These are phyloP conservation scores for Oxytorus armatus DNA, from an alignment of 2,888 invertebrate genomes.

Conservation along the genomic window DNA sequence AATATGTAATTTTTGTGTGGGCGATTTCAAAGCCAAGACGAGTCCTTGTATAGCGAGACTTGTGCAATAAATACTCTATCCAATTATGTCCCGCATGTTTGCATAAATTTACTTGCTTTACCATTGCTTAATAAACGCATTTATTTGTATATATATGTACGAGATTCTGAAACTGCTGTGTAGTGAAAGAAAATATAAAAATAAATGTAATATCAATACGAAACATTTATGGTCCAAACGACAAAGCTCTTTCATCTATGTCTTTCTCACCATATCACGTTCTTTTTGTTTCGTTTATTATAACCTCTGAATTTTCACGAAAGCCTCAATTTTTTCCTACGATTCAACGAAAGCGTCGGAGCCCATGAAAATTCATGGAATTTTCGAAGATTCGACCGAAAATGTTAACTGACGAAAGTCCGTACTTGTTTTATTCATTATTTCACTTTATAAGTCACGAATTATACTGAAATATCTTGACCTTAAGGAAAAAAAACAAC, in stretches of 20 bases:
- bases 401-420: not conserved
- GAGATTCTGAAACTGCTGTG: not conserved
- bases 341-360: not conserved
- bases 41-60: constrained; percentile 58
- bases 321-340: not conserved
- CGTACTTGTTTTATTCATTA: not conserved
- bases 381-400: not conserved
- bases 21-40: constrained; percentile 52
- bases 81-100: no score
- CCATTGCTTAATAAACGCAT: not conserved
- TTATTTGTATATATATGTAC: not conserved
- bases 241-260: not conserved
- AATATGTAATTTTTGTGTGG: constrained; percentile 51
- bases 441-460: constrained; percentile 2
- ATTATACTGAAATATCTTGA: constrained; percentile 3
- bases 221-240: not conserved
- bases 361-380: not conserved
- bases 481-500: constrained; percentile 8
- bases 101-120: not conserved
- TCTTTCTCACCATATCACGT: constrained; percentile 54
- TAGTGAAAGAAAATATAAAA: not conserved
- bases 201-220: not conserved
- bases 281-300: constrained; percentile 18
- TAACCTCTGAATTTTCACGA: constrained; percentile 35
- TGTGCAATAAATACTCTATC: constrained; percentile 18